phyloP scores from a whole-genome alignment of 2,113 vertebrate species.

The Tautogolabrus adspersus region DNA sequence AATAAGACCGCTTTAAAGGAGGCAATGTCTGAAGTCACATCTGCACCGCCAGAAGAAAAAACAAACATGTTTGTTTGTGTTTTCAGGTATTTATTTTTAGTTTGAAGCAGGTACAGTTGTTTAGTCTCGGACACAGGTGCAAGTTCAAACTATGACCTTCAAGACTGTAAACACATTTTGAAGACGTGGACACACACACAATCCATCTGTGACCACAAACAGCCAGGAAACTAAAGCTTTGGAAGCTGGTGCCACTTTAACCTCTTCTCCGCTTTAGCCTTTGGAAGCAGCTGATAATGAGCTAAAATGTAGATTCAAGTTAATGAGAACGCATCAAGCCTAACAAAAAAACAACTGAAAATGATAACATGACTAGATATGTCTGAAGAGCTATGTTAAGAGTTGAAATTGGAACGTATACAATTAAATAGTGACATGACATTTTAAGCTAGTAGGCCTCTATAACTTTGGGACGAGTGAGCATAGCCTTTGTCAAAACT shows the following conservation, averaged over 20 bases:
- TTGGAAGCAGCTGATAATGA: too few relatives aligned
- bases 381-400: too few relatives aligned
- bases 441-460: too few relatives aligned
- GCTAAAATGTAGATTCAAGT: neutral
- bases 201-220: constrained; percentile 8
- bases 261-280: too few relatives aligned
- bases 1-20: neutral
- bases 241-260: neutral
- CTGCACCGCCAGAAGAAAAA: constrained; percentile 10
- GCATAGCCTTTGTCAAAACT: too few relatives aligned
- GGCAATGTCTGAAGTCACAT: constrained; percentile 1
- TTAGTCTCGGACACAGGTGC: constrained; percentile 84
- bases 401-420: too few relatives aligned
- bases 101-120: constrained; percentile 75
- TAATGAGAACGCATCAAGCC: too few relatives aligned
- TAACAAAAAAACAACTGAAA: too few relatives aligned
- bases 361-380: too few relatives aligned
- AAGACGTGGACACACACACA: constrained; percentile 17
- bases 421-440: too few relatives aligned
- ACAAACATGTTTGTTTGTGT: constrained; percentile 5
- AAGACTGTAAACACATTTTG: constrained; percentile 47
- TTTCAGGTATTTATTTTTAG: constrained; percentile 47
- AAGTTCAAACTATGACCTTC: constrained; percentile 79
- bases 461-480: too few relatives aligned
- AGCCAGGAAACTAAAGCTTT: constrained; percentile 4